Evolutionary conservation across 37 sponge, comb jelly and placozoan genomes (phyloP).

Genomic region (Spongilla lacustris): DNA sequence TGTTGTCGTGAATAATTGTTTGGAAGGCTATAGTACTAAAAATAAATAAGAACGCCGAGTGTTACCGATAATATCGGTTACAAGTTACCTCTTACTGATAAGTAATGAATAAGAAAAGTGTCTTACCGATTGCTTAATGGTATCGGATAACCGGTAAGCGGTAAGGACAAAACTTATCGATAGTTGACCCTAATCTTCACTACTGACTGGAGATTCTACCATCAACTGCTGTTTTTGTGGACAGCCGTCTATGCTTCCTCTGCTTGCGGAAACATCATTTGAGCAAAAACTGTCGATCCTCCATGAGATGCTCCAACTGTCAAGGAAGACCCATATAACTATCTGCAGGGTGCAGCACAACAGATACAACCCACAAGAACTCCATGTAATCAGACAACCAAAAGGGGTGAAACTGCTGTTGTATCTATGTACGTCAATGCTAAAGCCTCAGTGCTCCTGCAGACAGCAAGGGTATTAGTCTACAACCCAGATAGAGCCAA

Average conservation of each 20-base stretch:
- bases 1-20: no score
- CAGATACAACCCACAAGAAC: no score
- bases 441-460: background rate
- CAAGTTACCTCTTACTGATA: no score
- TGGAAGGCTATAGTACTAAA: no score
- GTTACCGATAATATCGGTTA: no score
- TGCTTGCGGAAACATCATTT: constrained; percentile 8
- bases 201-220: background rate
- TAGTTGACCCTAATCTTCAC: no score
- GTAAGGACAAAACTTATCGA: no score
- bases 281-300: background rate
- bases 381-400: background rate
- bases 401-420: background rate
- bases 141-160: no score
- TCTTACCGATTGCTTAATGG: no score
- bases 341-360: constrained; percentile 2
- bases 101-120: no score
- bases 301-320: background rate
- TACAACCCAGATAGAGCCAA: background rate
- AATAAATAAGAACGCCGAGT: no score
- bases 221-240: background rate
- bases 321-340: constrained; percentile 2
- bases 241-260: background rate
- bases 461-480: constrained; percentile 7
- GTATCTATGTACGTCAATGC: background rate